These are phyloP conservation scores for Tinea semifulvella DNA, from an alignment of 2,888 invertebrate species.

Conservation along the genomic window DNA sequence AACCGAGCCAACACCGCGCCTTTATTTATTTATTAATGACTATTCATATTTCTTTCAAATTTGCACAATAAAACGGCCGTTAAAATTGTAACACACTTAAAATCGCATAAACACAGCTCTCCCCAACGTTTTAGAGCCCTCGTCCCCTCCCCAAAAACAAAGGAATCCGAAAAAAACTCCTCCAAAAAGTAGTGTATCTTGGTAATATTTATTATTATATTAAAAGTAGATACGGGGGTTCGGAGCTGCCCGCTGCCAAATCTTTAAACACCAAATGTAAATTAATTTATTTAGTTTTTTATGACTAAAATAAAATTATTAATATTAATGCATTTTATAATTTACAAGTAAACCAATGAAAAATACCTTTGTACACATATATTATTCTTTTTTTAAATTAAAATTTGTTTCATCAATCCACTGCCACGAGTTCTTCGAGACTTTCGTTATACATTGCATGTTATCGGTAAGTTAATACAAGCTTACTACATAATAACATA, in stretches of 20 bases:
- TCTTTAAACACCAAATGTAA: neutral
- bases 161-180: constrained; percentile 39
- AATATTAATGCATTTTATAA: too few relatives aligned
- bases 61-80: constrained; percentile 46
- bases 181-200: constrained; percentile 52
- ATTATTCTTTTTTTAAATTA: too few relatives aligned
- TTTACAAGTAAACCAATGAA: too few relatives aligned
- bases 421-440: too few relatives aligned
- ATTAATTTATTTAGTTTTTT: too few relatives aligned
- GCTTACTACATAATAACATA: too few relatives aligned
- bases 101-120: constrained; percentile 59
- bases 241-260: constrained; percentile 27
- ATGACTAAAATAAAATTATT: too few relatives aligned
- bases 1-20: neutral
- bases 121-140: constrained; percentile 59
- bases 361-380: too few relatives aligned
- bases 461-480: too few relatives aligned
- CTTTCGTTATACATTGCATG: too few relatives aligned
- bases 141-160: constrained; percentile 56
- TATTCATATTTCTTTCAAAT: constrained; percentile 9
- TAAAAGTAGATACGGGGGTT: constrained; percentile 49
- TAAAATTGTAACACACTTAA: constrained; percentile 59
- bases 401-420: too few relatives aligned
- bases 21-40: neutral
- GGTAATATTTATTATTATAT: constrained; percentile 63